Evolutionary conservation across 37 sponge, comb jelly and placozoan species (phyloP), one percentile per base, ranked within the genome.

Genomic region (Haliclona indistincta): DNA sequence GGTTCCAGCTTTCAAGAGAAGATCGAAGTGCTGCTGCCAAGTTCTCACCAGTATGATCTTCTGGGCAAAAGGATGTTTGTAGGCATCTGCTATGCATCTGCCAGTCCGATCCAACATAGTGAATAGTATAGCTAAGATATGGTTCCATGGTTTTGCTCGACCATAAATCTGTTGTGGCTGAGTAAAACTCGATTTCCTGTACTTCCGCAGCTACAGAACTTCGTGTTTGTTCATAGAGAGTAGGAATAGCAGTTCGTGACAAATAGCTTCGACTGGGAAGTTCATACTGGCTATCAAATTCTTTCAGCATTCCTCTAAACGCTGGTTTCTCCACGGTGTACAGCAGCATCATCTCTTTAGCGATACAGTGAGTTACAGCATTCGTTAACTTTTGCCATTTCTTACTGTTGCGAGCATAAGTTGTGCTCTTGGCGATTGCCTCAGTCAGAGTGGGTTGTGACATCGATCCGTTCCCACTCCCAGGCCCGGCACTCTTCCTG

Each of bases 71-170:
- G 25, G 22, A 2, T 13, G 80, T 69, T 25, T 79, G 71, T 0
- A 74, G 75, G n/a, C 60, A 58, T 39, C 40, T 38, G 61, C 43
- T 56, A 7, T 13, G 7, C 8, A 69, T 41, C 22, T 54, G 2
- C 80, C 80, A 69, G 0, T 68, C 69, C 20, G 30, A 1, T 30
- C 55, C 49, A 1, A 79, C 37, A 45, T 42, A 79, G 55, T 79
- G 80, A 26, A 79, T 45, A 10, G 80, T 79, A 36, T 79, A 79
- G 60, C 80, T 79, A 15, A 71, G n/a, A 52, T 80, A 80, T 25
- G 81, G 81, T 5, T 58, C 29, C 43, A 70, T 55, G 8, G 64
- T 42, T 36, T 41, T 19, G 56, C 80, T 79, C 43, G 80, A 79
- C 70, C 70, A 79, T 19, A 54, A 35, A 34, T 79, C 80, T 1